Evolutionary conservation across 2,888 invertebrate genomes (phyloP).

Genomic region (Sinotaia quadrata): DNA sequence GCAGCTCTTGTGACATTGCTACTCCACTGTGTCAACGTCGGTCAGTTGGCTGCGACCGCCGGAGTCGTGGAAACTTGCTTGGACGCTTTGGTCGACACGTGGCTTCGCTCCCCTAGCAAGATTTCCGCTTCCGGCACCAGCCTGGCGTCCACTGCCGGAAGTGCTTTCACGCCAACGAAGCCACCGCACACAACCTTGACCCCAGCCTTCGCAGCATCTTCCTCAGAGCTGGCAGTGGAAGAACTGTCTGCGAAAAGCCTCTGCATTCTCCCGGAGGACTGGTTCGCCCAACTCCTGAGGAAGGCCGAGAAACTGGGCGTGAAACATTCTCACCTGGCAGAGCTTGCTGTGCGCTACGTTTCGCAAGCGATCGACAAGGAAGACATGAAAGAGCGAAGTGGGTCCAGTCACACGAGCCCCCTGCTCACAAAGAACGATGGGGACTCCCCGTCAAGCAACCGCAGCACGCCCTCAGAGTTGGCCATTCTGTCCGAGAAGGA

Average conservation of each 20-base stretch:
- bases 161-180: conserved; percentile 31
- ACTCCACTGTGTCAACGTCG: conserved; percentile 54
- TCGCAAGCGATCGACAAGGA: conserved; percentile 43
- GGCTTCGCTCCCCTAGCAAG: conserved; percentile 59
- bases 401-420: conserved; percentile 12
- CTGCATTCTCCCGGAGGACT: conserved; percentile 54
- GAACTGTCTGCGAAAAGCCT: conserved; percentile 46
- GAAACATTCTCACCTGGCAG: conserved; percentile 48
- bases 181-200: neutral
- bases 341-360: conserved; percentile 52
- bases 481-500: conserved; percentile 32
- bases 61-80: conserved; percentile 57
- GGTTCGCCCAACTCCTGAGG: conserved; percentile 58
- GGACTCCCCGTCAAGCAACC: neutral
- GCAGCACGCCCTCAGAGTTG: neutral
- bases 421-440: neutral
- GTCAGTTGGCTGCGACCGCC: conserved; percentile 59
- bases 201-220: neutral
- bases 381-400: conserved; percentile 20
- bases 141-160: neutral
- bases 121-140: conserved; percentile 4
- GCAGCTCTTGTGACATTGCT: conserved; percentile 54
- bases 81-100: conserved; percentile 65
- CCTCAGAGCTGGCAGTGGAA: conserved; percentile 27
- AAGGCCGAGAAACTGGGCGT: conserved; percentile 59